Conservation (phyloP, 2,888 invertebrate genomes). For the Sphecodes monilicornis region DNA sequence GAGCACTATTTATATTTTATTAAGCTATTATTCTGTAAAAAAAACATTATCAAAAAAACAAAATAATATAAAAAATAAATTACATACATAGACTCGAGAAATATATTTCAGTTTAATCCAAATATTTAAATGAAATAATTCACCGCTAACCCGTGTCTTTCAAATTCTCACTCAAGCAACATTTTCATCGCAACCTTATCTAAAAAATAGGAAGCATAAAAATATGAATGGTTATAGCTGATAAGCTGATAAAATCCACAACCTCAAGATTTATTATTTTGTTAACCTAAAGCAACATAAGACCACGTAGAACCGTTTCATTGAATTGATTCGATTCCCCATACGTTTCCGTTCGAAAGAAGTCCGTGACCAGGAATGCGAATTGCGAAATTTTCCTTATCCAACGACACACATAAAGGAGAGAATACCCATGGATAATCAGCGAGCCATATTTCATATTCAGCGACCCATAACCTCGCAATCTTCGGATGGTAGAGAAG, state of each 20-base stretch:
- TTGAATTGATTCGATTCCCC: neutral
- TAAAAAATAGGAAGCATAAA: neutral
- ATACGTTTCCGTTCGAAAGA: neutral
- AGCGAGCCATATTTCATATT: conserved; percentile 77
- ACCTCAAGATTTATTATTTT: neutral
- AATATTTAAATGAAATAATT: neutral
- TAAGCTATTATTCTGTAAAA: too few relatives aligned
- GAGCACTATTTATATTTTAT: too few relatives aligned
- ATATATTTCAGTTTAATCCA: too few relatives aligned
- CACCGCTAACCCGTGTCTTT: too few relatives aligned
- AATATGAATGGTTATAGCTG: neutral
- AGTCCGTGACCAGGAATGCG: conserved; percentile 12
- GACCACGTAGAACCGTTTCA: neutral
- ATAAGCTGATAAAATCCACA: neutral
- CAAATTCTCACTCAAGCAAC: neutral
- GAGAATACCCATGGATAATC: conserved; percentile 74
- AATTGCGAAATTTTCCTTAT: neutral
- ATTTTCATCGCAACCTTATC: neutral
- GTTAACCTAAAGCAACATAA: neutral
- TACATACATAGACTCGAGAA: too few relatives aligned
- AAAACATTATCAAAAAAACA: too few relatives aligned
- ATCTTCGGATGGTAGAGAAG: conserved; percentile 70
- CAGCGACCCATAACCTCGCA: conserved; percentile 76
- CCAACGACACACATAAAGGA: conserved; percentile 20
- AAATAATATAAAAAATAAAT: too few relatives aligned